These are phyloP conservation scores for Diceros bicornis DNA, from an alignment of 2,797 vertebrate species.

Conservation along the genomic window DNA sequence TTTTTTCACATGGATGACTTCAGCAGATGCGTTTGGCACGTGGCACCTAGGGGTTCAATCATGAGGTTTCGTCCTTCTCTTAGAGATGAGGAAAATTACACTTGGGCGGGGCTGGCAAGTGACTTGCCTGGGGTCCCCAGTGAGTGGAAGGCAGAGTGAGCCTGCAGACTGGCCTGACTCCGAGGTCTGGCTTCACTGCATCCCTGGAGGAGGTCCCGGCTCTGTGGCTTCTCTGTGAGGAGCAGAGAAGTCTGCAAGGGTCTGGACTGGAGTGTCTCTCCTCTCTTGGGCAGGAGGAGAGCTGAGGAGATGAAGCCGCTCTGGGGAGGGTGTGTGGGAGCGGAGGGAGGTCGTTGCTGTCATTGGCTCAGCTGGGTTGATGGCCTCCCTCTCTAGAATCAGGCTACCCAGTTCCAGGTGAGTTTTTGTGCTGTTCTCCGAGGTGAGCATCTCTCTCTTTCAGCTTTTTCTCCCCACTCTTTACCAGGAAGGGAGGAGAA, in stretches of 20 bases:
- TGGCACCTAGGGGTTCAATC: background rate
- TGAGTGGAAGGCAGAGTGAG: background rate
- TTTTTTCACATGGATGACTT: background rate
- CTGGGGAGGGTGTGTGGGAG: accelerated
- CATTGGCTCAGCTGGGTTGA: accelerated
- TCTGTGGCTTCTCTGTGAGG: background rate
- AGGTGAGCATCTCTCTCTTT: background rate
- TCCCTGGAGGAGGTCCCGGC: background rate
- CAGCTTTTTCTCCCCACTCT: background rate
- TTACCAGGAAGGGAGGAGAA: background rate
- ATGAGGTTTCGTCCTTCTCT: background rate
- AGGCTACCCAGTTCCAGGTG: background rate
- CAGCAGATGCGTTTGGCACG: background rate
- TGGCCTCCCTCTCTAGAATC: background rate
- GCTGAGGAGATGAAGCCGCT: accelerated
- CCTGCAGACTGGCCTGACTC: background rate
- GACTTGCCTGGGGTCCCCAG: background rate
- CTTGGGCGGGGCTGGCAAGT: background rate
- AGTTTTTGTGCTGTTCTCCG: background rate
- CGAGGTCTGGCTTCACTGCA: background rate
- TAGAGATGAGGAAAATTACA: background rate
- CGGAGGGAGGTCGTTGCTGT: background rate
- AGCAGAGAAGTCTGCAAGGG: background rate
- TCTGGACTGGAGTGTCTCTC: background rate
- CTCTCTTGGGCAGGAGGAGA: background rate